A percentile compares a stretch with the other conserved stretches of the same genome.
Evolutionary conservation across 2,797 vertebrate species (phyloP).

Genomic region (Rallus crepitans): DNA sequence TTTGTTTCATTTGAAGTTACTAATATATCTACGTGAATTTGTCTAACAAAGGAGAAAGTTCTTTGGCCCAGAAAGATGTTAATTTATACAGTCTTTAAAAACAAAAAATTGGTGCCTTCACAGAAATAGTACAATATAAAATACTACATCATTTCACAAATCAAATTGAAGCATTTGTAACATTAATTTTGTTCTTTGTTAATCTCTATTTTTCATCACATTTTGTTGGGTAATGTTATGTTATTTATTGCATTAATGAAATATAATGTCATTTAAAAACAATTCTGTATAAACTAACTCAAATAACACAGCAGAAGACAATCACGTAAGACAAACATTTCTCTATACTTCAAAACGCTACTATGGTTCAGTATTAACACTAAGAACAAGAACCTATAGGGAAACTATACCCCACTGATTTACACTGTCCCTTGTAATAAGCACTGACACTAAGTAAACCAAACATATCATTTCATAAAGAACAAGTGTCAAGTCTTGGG

Average conservation of each 20-base stretch:
- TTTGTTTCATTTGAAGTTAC: neutral
- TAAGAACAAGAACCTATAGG: neutral
- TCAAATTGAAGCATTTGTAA: neutral
- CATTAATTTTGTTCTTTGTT: neutral
- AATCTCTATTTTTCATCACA: neutral
- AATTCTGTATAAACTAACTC: neutral
- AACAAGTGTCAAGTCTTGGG: neutral
- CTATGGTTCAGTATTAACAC: neutral
- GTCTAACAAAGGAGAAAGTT: neutral
- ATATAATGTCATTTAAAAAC: neutral
- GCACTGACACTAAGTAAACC: neutral
- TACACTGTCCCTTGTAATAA: neutral
- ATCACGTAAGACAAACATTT: neutral
- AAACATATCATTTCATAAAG: neutral
- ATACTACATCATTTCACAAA: neutral
- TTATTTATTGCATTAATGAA: neutral
- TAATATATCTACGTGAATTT: neutral
- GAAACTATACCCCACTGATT: neutral
- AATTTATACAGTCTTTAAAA: neutral
- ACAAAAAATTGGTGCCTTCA: neutral
- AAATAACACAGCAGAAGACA: neutral
- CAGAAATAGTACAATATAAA: neutral
- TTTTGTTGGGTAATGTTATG: neutral
- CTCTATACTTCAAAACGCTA: neutral
- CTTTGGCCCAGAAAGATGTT: neutral